Base-by-base conservation (phyloP, 2,888 invertebrate species). In the Orthonychiurus folsomi region DNA sequence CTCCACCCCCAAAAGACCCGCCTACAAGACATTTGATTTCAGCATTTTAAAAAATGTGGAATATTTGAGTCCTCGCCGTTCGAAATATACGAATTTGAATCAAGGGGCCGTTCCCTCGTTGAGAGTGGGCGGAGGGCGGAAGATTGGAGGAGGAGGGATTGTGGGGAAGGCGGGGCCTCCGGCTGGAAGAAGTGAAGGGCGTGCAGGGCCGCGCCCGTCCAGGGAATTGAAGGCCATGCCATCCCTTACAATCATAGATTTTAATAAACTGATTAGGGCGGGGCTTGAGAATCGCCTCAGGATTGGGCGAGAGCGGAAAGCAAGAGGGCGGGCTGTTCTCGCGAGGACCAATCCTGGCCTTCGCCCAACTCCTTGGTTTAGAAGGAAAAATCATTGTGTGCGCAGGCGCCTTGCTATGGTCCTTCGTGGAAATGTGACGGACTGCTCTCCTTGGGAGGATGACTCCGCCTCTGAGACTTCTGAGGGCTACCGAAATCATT, bases 181-280 rank as follows among this genome's bases (percentile, higher is more conserved):
- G 23, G 27, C 28, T 5, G 48, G 15, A 24, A 52, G 2, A 54
- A 48, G 20, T 9, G 59, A 12, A 63, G 28, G 52, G 12, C 24
- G n/a, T 26, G 25, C 25, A 2, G n/a, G 24, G 20, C 23, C 23
- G 2, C 56, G n/a, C 9, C 9, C 25, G 3, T n/a, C 23, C 3
- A 5, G 21, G 3, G 47, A 20, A 9, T 52, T n/a, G 73, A 55
- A 58, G 25, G 80, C 81, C 3, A 81, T 83, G 74, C 85, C 86
- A n/a, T 82, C 83, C 74, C 79, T 87, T 66, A 83, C 85, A 26
- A 86, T 86, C 72, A 86, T 87, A 68, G 86, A 86, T 79, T 84
- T 86, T 75, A 86, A 86, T 79, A 80, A 84, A 76, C 80, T 86
- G 74, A 84, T 85, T 3, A 79, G 83, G 59, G 82, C 82, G 47